These are phyloP conservation scores for Aporrectodea caliginosa DNA, from an alignment of 1,140 invertebrate species.

Conservation along the genomic window DNA sequence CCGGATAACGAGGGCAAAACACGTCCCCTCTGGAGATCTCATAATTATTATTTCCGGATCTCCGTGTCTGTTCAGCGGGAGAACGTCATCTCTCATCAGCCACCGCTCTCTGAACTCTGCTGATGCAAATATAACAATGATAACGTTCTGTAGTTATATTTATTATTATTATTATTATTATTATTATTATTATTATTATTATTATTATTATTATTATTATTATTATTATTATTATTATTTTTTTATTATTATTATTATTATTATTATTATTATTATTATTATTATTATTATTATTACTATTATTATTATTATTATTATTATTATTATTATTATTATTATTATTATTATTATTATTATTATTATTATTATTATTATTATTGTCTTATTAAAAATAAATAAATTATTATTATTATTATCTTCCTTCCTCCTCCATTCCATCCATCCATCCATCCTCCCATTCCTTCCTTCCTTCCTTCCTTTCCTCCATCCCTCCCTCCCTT, in stretches of 20 bases:
- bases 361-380: not conserved
- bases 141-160: too few species aligned
- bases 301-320: conserved; percentile 4
- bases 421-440: not conserved
- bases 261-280: not conserved
- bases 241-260: not conserved
- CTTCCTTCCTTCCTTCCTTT: not conserved
- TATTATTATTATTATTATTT: not conserved
- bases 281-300: not conserved
- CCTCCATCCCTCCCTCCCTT: too few species aligned
- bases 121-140: too few species aligned
- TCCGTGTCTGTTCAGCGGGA: too few species aligned
- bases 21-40: too few species aligned
- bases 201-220: not conserved
- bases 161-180: too few species aligned
- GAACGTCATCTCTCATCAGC: too few species aligned
- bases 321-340: not conserved
- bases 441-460: not conserved
- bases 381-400: too few species aligned
- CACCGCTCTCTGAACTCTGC: too few species aligned
- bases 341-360: not conserved
- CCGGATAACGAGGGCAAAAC: too few species aligned
- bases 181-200: not conserved
- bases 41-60: too few species aligned
- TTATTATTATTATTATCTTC: too few species aligned